Evolutionary conservation across 2,888 invertebrate genomes (phyloP).

Genomic region (Drosophila pseudotakahashii): DNA sequence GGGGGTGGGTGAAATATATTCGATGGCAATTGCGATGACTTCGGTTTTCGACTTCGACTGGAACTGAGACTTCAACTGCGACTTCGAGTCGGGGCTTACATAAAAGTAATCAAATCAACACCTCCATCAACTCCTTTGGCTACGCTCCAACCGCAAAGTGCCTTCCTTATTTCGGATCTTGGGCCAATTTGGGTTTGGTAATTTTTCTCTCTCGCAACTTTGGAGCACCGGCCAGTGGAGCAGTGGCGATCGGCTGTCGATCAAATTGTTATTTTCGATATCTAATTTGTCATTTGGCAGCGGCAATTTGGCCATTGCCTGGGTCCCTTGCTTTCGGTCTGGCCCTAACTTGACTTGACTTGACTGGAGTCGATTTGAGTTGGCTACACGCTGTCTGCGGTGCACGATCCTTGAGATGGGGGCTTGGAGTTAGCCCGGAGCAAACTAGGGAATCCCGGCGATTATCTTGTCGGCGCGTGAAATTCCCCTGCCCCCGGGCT

Average conservation of each 20-base stretch:
- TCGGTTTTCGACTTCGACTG: constrained; percentile 15
- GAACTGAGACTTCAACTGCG: constrained; percentile 12
- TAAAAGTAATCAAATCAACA: constrained; percentile 84
- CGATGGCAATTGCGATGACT: constrained; percentile 47
- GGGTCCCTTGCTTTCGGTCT: constrained; percentile 19
- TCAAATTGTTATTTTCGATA: constrained; percentile 79
- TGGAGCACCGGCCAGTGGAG: constrained; percentile 26
- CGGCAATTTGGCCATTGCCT: constrained; percentile 43
- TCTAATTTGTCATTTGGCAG: constrained; percentile 82
- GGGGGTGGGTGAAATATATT: constrained; percentile 60
- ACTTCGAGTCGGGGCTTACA: constrained; percentile 58
- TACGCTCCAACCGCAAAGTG: constrained; percentile 72
- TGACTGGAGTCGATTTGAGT: constrained; percentile 15
- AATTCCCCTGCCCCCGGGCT: constrained; percentile 35
- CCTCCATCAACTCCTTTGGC: constrained; percentile 80
- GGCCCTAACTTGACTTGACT: constrained; percentile 25
- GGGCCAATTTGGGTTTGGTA: constrained; percentile 62
- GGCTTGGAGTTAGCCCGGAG: constrained; percentile 53
- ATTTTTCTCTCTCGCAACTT: constrained; percentile 31
- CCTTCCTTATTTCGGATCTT: constrained; percentile 66
- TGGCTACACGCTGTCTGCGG: constrained; percentile 77
- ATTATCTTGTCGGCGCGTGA: constrained; percentile 75
- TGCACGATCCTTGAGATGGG: constrained; percentile 66
- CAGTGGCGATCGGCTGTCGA: constrained; percentile 80
- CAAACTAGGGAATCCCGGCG: constrained; percentile 82